Evolutionary conservation across 2,888 invertebrate species (phyloP).

Genomic region (Antheraea yamamai): DNA sequence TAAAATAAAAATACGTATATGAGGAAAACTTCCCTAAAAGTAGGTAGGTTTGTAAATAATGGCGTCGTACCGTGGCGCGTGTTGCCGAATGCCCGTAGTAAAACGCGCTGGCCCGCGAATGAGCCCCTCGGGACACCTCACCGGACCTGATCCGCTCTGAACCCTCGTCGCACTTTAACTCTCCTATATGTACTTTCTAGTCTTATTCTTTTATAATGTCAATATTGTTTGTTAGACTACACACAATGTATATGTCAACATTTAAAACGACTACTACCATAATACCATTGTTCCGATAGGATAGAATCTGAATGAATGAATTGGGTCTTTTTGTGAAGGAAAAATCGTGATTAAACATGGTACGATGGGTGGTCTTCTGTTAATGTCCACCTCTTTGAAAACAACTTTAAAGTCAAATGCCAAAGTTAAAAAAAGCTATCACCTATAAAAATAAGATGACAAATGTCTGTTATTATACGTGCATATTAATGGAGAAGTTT

Average conservation of each 20-base stretch:
- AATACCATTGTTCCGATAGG: no score
- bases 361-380: no score
- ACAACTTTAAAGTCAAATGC: no score
- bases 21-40: background rate
- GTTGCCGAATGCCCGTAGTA: background rate
- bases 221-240: background rate
- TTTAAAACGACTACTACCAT: background rate
- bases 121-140: conserved; percentile 10
- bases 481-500: no score
- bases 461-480: no score
- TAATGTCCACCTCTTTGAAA: no score
- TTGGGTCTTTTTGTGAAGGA: no score
- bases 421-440: no score
- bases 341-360: no score
- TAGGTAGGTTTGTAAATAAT: conserved; percentile 2
- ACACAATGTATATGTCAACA: background rate
- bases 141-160: background rate
- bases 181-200: background rate
- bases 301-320: no score
- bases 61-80: background rate
- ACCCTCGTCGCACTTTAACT: background rate
- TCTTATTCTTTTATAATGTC: conserved; percentile 1
- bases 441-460: no score
- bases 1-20: background rate
- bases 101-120: background rate